Evolutionary conservation across 2,113 vertebrate species (phyloP), one percentile per base, ranked within the genome.

Genomic region (Aspiorhynchus laticeps): DNA sequence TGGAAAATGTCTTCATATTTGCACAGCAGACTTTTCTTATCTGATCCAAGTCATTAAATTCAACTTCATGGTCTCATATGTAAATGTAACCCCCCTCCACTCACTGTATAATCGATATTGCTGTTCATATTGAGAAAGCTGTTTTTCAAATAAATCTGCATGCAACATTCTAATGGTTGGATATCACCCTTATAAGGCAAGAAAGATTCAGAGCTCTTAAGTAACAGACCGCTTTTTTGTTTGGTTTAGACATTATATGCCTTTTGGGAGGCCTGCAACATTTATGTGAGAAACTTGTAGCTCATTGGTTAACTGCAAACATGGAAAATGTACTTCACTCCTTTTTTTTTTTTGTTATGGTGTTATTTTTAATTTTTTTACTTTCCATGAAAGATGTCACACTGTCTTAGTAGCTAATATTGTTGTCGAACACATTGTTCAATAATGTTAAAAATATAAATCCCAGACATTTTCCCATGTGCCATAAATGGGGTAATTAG

Each of bases 161-260:
- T 56, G 83, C 26, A 53, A 33, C 76, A 28, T 79, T 79, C 51
- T 56, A 61, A 36, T 0, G 0, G 74, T 84, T 84, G 88, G 83
- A 59, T 84, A 82, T 69, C 82, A 69, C 87, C 86, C 79, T 87
- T 88, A 83, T 67, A 83, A 90, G 86, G 90, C 87, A 89, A 86
- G 67, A 79, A 78, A 90, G 82, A 90, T 84, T 89, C 56, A 78
- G 89, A 85, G 85, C 83, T 17, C n/a, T 82, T 28, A 89, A n/a
- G 81, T 82, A 88, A 63, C 67, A 74, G 65, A 90, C 69, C 87
- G 87, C 84, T 90, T 43, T 43, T 88, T 87, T 88, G 77, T 85
- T 91, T 88, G 65, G 43, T 86, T 67, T 24, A 84, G 26, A 75
- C 87, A 91, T 89, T 81, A 89, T 65, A 33, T 85, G 87, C 88